Evolutionary conservation across 2,888 invertebrate species (phyloP).

Genomic region (Macaria liturata): DNA sequence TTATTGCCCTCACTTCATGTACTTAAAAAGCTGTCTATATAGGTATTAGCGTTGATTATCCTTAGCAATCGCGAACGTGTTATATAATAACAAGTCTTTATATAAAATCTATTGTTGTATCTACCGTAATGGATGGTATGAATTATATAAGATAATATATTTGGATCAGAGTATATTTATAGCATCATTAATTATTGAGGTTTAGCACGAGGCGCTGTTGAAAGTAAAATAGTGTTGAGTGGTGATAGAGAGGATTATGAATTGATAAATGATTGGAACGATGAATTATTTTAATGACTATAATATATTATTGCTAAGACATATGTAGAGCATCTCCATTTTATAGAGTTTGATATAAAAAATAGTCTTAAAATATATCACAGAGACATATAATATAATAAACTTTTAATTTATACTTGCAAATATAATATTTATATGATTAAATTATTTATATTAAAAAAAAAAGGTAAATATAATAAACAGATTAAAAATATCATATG

Average conservation of each 20-base stretch:
- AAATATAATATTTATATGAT: too few species aligned
- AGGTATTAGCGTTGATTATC: constrained; percentile 29
- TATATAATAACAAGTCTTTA: constrained; percentile 37
- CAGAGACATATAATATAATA: too few species aligned
- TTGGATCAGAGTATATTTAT: constrained; percentile 24
- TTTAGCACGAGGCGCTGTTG: constrained; percentile 4
- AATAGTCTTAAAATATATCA: too few species aligned
- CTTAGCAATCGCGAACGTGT: constrained; percentile 32
- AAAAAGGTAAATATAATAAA: too few species aligned
- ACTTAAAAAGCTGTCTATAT: constrained; percentile 10
- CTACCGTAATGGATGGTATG: constrained; percentile 19
- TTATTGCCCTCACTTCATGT: constrained; percentile 11
- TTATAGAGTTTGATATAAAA: too few species aligned
- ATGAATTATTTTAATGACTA: too few species aligned
- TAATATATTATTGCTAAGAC: too few species aligned
- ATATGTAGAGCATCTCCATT: too few species aligned
- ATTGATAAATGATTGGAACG: too few species aligned
- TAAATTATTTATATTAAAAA: too few species aligned
- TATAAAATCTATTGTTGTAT: constrained; percentile 30
- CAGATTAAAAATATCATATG: too few species aligned
- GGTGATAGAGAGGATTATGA: not conserved
- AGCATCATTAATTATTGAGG: constrained; percentile 23
- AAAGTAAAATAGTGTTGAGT: constrained; percentile 8
- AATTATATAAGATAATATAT: constrained; percentile 24
- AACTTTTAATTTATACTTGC: too few species aligned